Conservation (phyloP, 2,888 invertebrate species). For the Drosophila mimica region DNA sequence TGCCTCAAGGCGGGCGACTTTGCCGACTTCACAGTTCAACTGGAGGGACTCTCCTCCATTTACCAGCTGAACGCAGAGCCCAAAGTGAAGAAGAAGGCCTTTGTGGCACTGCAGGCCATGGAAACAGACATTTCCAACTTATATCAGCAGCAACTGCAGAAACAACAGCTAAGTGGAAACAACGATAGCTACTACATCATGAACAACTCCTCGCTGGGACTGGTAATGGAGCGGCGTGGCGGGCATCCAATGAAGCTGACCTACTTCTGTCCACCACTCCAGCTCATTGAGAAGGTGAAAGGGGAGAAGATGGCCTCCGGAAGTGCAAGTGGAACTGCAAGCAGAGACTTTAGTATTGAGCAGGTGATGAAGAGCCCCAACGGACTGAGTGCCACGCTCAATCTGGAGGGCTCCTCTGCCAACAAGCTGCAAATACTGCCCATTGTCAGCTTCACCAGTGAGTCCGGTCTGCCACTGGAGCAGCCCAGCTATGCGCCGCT, state of each 20-base stretch:
- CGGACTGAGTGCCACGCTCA: constrained; percentile 95
- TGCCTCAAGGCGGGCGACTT: constrained; percentile 95
- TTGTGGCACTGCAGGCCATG: constrained; percentile 95
- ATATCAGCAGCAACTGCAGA: constrained; percentile 91
- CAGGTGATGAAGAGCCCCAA: constrained; percentile 84
- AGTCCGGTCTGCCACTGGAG: constrained; percentile 65
- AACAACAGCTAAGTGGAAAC: constrained; percentile 88
- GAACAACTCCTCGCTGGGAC: constrained; percentile 95
- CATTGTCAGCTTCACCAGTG: constrained; percentile 78
- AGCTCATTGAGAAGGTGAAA: constrained; percentile 53
- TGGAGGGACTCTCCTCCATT: constrained; percentile 96
- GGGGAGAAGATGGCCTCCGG: constrained; percentile 9
- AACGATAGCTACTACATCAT: constrained; percentile 88
- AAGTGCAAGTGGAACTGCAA: constrained; percentile 54
- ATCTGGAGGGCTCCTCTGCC: constrained; percentile 94
- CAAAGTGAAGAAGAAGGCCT: constrained; percentile 95
- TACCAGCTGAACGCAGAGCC: constrained; percentile 98
- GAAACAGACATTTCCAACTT: constrained; percentile 94
- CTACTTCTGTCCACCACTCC: constrained; percentile 88
- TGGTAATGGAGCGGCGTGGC: constrained; percentile 92
- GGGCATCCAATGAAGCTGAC: constrained; percentile 97
- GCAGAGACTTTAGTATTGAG: constrained; percentile 88
- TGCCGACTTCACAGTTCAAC: constrained; percentile 94
- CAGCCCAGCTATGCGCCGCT: constrained; percentile 92
- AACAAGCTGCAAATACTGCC: constrained; percentile 86